Percentiles rank a stretch among this genome's conserved stretches.
phyloP scores from a whole-genome alignment of 2,113 vertebrate genomes.

The Chunga burmeisteri region DNA sequence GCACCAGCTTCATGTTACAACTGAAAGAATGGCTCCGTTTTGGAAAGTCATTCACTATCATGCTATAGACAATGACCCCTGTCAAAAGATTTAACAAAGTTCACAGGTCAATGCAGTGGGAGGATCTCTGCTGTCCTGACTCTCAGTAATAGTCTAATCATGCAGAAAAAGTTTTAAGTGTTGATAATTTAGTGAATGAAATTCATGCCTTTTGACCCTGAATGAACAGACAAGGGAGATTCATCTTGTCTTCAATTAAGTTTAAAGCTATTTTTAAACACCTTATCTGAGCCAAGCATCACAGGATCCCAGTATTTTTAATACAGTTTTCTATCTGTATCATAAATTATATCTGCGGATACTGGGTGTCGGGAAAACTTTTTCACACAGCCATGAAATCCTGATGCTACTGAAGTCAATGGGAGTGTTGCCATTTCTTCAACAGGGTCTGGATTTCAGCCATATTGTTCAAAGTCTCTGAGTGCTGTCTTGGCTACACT shows the following conservation, averaged over 20 bases:
- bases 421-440: slow-evolving; percentile 45
- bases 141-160: slow-evolving; percentile 75
- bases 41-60: slow-evolving; percentile 65
- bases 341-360: slow-evolving; percentile 34
- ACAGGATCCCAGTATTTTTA: background rate
- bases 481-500: background rate
- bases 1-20: slow-evolving; percentile 64
- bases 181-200: slow-evolving; percentile 70
- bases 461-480: slow-evolving; percentile 21
- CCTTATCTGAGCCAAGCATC: background rate
- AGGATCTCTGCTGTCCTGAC: slow-evolving; percentile 67
- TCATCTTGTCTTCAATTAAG: slow-evolving; percentile 66
- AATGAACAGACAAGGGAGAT: slow-evolving; percentile 51
- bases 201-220: slow-evolving; percentile 74
- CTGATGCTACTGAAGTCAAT: background rate
- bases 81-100: slow-evolving; percentile 81
- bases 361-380: background rate
- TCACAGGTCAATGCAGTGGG: slow-evolving; percentile 79
- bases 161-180: slow-evolving; percentile 77
- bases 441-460: slow-evolving; percentile 30
- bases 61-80: slow-evolving; percentile 78
- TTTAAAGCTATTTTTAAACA: slow-evolving; percentile 36
- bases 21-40: slow-evolving; percentile 64
- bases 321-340: background rate
- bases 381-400: background rate